Percentiles rank a stretch among this genome's conserved stretches.
Evolutionary conservation across 1,140 invertebrate genomes (phyloP).

Genomic region (Lasaia peninsularis): DNA sequence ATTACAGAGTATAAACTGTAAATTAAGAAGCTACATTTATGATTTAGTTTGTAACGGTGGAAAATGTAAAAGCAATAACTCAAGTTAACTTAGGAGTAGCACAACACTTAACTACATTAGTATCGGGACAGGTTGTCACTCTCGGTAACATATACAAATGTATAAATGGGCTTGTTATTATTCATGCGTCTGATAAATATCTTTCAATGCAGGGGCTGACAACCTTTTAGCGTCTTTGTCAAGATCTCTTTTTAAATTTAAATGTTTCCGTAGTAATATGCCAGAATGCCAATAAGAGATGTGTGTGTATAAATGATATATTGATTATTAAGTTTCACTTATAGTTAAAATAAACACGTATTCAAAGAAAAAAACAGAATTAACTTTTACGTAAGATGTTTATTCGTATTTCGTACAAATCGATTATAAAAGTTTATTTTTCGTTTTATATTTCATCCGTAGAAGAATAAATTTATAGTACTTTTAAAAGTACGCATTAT

Average conservation of each 20-base stretch:
- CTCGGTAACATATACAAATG: slow-evolving; percentile 4
- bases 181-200: slow-evolving; percentile 4
- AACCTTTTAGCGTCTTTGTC: background rate
- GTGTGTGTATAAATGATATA: too few species aligned
- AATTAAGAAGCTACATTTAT: background rate
- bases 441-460: too few species aligned
- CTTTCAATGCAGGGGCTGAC: background rate
- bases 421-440: too few species aligned
- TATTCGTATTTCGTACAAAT: too few species aligned
- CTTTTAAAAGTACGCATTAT: too few species aligned
- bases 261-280: slow-evolving; percentile 10
- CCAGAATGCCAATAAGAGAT: background rate
- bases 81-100: background rate
- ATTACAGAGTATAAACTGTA: too few species aligned
- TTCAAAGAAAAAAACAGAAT: too few species aligned
- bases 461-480: too few species aligned
- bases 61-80: background rate
- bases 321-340: too few species aligned
- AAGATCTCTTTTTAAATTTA: background rate
- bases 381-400: too few species aligned
- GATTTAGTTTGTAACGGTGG: background rate
- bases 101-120: slow-evolving; percentile 9
- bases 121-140: slow-evolving; percentile 6
- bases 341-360: too few species aligned
- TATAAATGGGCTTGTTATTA: slow-evolving; percentile 2